phyloP scores from a whole-genome alignment of 2,797 vertebrate genomes.

The Pantherophis vulpinus region DNA sequence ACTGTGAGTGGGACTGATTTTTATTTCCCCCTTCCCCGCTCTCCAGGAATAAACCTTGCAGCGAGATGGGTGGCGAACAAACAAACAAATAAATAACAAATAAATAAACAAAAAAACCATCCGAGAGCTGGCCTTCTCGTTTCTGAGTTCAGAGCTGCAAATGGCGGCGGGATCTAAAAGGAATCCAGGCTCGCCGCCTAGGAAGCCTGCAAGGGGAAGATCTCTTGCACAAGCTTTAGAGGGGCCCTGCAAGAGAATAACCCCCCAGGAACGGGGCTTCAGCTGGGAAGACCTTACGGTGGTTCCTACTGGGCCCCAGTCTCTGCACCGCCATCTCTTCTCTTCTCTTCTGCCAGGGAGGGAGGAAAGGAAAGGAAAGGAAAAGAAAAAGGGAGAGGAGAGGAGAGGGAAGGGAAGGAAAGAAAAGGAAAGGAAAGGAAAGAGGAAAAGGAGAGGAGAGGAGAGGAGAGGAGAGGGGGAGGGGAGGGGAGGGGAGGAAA shows the following conservation, averaged over 20 bases:
- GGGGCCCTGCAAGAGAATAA: too few relatives aligned
- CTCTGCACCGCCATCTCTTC: neutral
- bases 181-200: neutral
- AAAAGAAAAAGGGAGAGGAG: too few relatives aligned
- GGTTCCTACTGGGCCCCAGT: neutral
- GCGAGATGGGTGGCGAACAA: neutral
- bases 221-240: too few relatives aligned
- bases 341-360: too few relatives aligned
- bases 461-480: too few relatives aligned
- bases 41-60: neutral
- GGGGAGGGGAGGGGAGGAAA: fast-evolving
- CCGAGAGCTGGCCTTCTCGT: neutral
- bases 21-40: neutral
- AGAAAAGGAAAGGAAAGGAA: neutral
- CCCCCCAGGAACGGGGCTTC: neutral
- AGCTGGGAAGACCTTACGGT: neutral
- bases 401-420: too few relatives aligned
- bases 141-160: neutral
- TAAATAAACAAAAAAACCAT: neutral
- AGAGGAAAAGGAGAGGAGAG: too few relatives aligned
- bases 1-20: neutral
- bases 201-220: neutral
- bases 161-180: neutral
- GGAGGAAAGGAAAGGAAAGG: neutral
- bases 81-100: neutral